These are phyloP conservation scores for Pelodiscus sinensis DNA, from an alignment of 2,113 vertebrate genomes.

Conservation along the genomic window DNA sequence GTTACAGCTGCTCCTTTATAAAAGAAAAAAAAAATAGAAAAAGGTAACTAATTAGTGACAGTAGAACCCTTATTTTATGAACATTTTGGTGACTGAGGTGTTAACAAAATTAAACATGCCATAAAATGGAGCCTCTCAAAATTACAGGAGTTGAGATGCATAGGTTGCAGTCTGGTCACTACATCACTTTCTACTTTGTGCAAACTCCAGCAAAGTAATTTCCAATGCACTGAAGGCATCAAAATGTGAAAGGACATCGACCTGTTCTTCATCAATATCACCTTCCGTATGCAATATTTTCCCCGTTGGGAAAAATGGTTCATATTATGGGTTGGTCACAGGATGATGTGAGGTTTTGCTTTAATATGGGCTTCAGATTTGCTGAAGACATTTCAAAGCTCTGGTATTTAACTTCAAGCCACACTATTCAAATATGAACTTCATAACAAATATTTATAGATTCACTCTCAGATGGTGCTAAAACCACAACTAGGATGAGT, in stretches of 20 bases:
- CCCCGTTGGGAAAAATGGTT: background rate
- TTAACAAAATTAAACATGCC: background rate
- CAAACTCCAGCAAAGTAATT: background rate
- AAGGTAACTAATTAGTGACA: background rate
- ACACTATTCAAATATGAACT: background rate
- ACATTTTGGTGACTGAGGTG: background rate
- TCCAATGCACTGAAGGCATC: background rate
- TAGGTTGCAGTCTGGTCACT: background rate
- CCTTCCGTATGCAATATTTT: background rate
- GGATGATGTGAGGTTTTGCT: background rate
- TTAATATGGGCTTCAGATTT: background rate
- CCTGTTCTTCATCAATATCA: background rate
- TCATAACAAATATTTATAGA: slow-evolving; percentile 38
- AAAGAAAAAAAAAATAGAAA: background rate
- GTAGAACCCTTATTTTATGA: background rate
- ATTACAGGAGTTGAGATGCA: background rate
- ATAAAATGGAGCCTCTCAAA: background rate
- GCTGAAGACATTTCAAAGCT: background rate
- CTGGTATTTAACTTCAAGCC: background rate
- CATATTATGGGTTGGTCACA: background rate
- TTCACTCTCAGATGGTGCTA: slow-evolving; percentile 23
- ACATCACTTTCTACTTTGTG: background rate
- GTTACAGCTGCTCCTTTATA: background rate
- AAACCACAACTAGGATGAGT: background rate
- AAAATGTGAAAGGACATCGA: background rate